Evolutionary conservation across 2,888 invertebrate genomes (phyloP).

Genomic region (Leptogaster cylindrica): DNA sequence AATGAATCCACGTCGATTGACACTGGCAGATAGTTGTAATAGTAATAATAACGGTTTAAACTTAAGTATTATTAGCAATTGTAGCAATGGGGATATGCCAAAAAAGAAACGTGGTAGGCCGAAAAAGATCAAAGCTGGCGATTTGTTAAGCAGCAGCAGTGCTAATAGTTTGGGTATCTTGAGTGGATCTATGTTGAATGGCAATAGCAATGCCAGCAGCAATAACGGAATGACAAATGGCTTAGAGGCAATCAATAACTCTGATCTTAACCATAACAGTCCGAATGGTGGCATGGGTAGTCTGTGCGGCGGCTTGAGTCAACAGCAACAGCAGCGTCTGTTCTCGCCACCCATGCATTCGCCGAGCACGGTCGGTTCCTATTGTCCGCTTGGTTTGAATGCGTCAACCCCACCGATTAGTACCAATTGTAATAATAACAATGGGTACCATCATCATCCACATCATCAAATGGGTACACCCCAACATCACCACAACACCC

Average conservation of each 20-base stretch:
- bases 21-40: slow-evolving; percentile 58
- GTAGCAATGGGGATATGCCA: slow-evolving; percentile 66
- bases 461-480: slow-evolving; percentile 42
- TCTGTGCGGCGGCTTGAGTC: background rate
- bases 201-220: slow-evolving; percentile 16
- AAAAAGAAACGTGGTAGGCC: slow-evolving; percentile 89
- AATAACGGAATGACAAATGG: slow-evolving; percentile 40
- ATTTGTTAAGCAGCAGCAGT: slow-evolving; percentile 40
- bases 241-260: slow-evolving; percentile 38
- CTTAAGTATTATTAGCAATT: slow-evolving; percentile 21
- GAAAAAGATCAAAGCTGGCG: slow-evolving; percentile 75
- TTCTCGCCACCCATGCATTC: slow-evolving; percentile 56
- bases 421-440: slow-evolving; percentile 28
- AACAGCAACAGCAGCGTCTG: slow-evolving; percentile 48
- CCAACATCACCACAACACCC: slow-evolving; percentile 44
- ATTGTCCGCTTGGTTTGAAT: slow-evolving; percentile 46
- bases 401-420: slow-evolving; percentile 38
- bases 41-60: slow-evolving; percentile 33
- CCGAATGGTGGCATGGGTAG: slow-evolving; percentile 24
- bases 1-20: slow-evolving; percentile 49
- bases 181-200: slow-evolving; percentile 9
- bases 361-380: slow-evolving; percentile 51
- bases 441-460: slow-evolving; percentile 43
- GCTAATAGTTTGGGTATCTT: background rate
- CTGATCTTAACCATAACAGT: slow-evolving; percentile 35